Conservation (phyloP, 2,113 vertebrate species). For the Lontra canadensis region DNA sequence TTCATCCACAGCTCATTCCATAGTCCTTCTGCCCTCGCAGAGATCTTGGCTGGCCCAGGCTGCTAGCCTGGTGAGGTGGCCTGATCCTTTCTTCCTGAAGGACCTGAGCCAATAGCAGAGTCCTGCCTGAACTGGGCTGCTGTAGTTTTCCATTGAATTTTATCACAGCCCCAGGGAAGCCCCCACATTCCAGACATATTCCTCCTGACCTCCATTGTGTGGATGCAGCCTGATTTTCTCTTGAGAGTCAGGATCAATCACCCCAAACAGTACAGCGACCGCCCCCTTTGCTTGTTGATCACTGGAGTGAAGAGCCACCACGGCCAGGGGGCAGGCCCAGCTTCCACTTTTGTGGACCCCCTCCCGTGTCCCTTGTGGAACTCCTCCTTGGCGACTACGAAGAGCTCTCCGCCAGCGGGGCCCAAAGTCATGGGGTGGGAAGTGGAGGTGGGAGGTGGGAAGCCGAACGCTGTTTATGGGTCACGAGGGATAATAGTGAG, state of each 20-base stretch:
- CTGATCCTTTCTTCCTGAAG: neutral
- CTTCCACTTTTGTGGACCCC: neutral
- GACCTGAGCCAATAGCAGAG: neutral
- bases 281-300: neutral
- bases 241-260: neutral
- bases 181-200: neutral
- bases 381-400: neutral
- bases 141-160: neutral
- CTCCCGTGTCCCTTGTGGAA: too few species aligned
- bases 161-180: neutral
- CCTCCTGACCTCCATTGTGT: neutral
- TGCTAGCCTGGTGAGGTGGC: neutral
- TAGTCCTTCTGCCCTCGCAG: neutral
- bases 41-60: neutral
- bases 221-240: neutral
- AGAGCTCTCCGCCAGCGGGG: too few species aligned
- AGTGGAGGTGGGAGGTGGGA: neutral
- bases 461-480: neutral
- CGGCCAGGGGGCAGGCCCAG: neutral
- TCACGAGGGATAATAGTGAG: neutral
- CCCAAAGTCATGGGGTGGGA: neutral
- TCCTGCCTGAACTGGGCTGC: neutral
- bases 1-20: neutral
- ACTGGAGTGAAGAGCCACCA: neutral
- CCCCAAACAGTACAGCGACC: neutral